Percentiles rank a stretch among this genome's conserved stretches.
Conservation (phyloP, 2,888 invertebrate genomes). For the Xanthorhoe spadicearia region DNA sequence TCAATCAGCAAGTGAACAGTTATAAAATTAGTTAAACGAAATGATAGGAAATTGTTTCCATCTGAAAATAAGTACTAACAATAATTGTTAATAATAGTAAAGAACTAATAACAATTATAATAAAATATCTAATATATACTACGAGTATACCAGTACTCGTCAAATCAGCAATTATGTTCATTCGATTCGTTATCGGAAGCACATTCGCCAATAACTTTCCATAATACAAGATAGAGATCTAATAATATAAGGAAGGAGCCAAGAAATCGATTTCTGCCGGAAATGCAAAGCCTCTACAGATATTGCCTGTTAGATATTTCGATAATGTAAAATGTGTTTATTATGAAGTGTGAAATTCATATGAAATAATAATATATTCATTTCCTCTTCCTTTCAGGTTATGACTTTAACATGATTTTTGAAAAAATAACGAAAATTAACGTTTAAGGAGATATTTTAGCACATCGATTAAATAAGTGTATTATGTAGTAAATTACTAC, state of each 20-base stretch:
- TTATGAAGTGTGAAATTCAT: conserved; percentile 32
- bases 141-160: conserved; percentile 15
- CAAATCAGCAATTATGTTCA: conserved; percentile 33
- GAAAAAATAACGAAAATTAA: too few species aligned
- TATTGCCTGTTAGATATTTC: conserved; percentile 53
- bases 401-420: too few species aligned
- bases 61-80: too few species aligned
- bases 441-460: too few species aligned
- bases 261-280: conserved; percentile 62
- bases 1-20: too few species aligned
- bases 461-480: too few species aligned
- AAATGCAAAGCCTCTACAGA: conserved; percentile 58
- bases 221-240: conserved; percentile 48
- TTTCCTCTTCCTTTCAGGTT: neutral
- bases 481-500: too few species aligned
- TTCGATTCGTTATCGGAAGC: conserved; percentile 44
- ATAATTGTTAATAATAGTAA: too few species aligned
- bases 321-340: conserved; percentile 40
- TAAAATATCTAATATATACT: too few species aligned
- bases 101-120: too few species aligned
- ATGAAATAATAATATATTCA: neutral
- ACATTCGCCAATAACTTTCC: conserved; percentile 47
- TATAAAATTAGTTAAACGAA: too few species aligned
- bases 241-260: conserved; percentile 59
- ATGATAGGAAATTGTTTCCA: too few species aligned